Percentiles rank a stretch among this genome's conserved stretches.
These are phyloP conservation scores for Sebastolobus alascanus DNA, from an alignment of 2,797 vertebrate species.

Conservation along the genomic window DNA sequence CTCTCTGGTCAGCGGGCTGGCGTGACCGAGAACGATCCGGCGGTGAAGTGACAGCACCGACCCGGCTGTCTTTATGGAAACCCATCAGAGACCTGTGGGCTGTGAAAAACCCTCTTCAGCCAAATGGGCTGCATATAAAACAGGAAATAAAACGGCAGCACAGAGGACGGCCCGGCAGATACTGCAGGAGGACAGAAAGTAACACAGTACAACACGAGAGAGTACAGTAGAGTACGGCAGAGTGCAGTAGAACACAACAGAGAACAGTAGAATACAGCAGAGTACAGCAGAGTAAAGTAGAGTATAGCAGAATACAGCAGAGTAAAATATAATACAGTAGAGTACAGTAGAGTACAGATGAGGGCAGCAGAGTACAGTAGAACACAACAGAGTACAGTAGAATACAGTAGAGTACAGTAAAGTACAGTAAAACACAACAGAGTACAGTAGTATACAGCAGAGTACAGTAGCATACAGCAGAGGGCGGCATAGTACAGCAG, in stretches of 20 bases:
- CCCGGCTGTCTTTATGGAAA: constrained; percentile 61
- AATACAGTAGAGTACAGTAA: neutral
- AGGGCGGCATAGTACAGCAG: neutral
- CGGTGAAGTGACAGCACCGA: constrained; percentile 54
- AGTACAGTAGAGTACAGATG: neutral
- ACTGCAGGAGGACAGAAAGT: constrained; percentile 12
- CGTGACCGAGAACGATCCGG: constrained; percentile 49
- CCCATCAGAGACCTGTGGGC: constrained; percentile 75
- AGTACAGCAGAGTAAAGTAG: neutral
- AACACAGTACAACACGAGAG: neutral
- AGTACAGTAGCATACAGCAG: neutral
- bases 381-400: neutral
- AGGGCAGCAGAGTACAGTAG: neutral
- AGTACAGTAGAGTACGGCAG: neutral
- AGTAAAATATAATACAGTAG: neutral
- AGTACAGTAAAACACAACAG: neutral
- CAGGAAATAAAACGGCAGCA: constrained; percentile 58
- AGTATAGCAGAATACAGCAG: neutral
- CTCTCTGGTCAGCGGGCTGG: constrained; percentile 65
- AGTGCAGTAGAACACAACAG: neutral
- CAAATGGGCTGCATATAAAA: constrained; percentile 72
- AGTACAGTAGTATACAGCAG: neutral
- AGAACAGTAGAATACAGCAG: neutral
- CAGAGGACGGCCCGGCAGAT: constrained; percentile 37
- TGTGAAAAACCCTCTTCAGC: constrained; percentile 73